A percentile compares a stretch with the other conserved stretches of the same genome.
phyloP scores from a whole-genome alignment of 2,888 invertebrate genomes.

The Dimorphilus gyrociliatus region DNA sequence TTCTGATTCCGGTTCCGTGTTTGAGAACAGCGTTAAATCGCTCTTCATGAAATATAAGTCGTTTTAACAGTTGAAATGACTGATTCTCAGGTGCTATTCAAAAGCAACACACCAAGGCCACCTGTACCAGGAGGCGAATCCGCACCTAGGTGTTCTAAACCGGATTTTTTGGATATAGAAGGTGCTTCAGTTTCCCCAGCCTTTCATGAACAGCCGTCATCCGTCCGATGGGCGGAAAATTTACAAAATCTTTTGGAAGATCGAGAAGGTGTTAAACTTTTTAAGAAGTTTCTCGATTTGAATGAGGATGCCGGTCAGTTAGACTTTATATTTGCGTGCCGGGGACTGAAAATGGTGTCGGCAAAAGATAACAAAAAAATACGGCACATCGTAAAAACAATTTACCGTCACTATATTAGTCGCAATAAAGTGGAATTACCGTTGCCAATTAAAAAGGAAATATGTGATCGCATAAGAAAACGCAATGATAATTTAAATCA shows the following conservation, averaged over 20 bases:
- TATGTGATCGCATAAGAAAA: constrained; percentile 36
- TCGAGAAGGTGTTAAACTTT: constrained; percentile 70
- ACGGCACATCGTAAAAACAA: constrained; percentile 55
- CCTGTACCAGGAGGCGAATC: constrained; percentile 36
- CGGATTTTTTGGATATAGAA: too few relatives aligned
- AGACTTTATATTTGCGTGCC: constrained; percentile 66
- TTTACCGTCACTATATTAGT: constrained; percentile 44
- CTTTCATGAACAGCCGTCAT: too few relatives aligned
- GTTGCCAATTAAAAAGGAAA: constrained; percentile 59
- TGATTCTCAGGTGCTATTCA: constrained; percentile 30
- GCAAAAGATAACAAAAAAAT: constrained; percentile 44
- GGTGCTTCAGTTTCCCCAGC: too few relatives aligned
- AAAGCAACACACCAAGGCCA: constrained; percentile 28
- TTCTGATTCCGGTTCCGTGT: too few relatives aligned
- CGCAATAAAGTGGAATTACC: constrained; percentile 48
- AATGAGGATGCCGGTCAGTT: constrained; percentile 23
- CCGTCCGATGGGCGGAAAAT: constrained; percentile 76
- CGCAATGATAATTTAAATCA: constrained; percentile 45
- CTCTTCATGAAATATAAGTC: too few relatives aligned
- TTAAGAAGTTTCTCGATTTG: constrained; percentile 44
- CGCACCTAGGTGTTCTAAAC: too few relatives aligned
- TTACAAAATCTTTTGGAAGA: constrained; percentile 68
- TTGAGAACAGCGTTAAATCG: too few relatives aligned
- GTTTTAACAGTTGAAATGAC: too few relatives aligned
- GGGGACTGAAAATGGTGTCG: constrained; percentile 27